Conservation (phyloP, 2,797 vertebrate species). For the Lagothrix lagotricha region DNA sequence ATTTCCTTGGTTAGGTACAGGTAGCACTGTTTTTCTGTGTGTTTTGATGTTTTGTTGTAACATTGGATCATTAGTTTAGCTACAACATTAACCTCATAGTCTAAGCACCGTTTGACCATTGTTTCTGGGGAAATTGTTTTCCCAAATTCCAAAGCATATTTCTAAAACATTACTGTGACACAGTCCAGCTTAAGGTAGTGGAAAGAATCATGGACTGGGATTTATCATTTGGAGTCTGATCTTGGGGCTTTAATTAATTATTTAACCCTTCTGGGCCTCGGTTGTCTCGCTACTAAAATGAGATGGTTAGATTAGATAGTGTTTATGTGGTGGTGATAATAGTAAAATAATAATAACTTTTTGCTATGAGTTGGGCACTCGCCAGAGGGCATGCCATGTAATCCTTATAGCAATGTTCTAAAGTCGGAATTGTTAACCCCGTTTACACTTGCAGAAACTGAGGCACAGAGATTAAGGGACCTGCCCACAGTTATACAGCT, state of each 20-base stretch:
- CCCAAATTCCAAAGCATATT: not conserved
- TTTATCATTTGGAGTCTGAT: conserved; percentile 52
- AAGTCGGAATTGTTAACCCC: not conserved
- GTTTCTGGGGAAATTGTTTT: not conserved
- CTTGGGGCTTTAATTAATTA: conserved; percentile 50
- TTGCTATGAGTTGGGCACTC: not conserved
- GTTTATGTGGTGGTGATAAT: not conserved
- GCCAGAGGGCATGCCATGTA: not conserved
- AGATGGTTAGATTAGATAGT: conserved; percentile 25
- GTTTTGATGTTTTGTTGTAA: not conserved
- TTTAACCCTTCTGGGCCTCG: not conserved
- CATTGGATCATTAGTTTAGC: not conserved
- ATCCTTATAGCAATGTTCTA: not conserved
- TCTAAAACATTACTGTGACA: not conserved
- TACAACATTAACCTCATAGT: not conserved
- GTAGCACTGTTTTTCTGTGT: not conserved
- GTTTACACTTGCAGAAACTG: not conserved
- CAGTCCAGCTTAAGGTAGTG: not conserved
- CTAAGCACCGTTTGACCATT: not conserved
- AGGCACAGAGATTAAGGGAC: not conserved
- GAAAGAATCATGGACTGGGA: not conserved
- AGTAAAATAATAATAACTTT: not conserved
- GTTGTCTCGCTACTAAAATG: conserved; percentile 48
- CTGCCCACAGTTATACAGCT: not conserved
- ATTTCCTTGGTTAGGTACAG: not conserved